Base-by-base conservation (phyloP, 2,888 invertebrate genomes). In the Liposcelis brunnea region DNA sequence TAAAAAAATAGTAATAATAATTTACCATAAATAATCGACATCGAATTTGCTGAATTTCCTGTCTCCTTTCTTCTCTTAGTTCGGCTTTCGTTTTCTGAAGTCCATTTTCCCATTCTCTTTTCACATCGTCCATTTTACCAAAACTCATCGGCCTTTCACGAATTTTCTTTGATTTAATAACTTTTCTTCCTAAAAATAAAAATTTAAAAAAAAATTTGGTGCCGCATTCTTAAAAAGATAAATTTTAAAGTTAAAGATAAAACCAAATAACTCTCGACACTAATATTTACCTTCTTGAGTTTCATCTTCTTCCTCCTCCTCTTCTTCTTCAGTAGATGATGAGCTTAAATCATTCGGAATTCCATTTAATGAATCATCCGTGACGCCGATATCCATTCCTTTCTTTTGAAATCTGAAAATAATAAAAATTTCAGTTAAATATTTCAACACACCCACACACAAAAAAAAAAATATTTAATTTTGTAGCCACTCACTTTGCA, bases 21-120 rank as follows among this genome's bases (percentile, higher is more conserved):
- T 53, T 55, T 61, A 80, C 80, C 82, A 84, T 75, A 58, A 86
- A 89, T 16, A 90, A 67, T 42, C 84, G 68, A 55, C 83, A 85
- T 46, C 90, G 73, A 54, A 90, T 84, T 53, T 78, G 81, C 61
- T 85, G 83, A 52, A 89, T 80, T 65, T 91, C 90, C 58, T 86
- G 86, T 58, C 89, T 89, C 40, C 86, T 69, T 59, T 85, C 83
- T 54, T 85, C 81, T 8, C 82, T 74, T 16, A 83, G 65, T 49
- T 77, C 75, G 54, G 86, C 62, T 34, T 56, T 53, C 10, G 48
- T 50, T 31, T 54, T 54, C 5, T 53, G 52, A 8, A 51, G 72
- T 0, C 77, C 79, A n/a, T 69, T 69, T 62, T 87, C 87, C 73
- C 86, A 87, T 57, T 75, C 74, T 50, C 74, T 80, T 55, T 83